phyloP scores from a whole-genome alignment of 2,888 invertebrate genomes.

The Lepidonotus clava region DNA sequence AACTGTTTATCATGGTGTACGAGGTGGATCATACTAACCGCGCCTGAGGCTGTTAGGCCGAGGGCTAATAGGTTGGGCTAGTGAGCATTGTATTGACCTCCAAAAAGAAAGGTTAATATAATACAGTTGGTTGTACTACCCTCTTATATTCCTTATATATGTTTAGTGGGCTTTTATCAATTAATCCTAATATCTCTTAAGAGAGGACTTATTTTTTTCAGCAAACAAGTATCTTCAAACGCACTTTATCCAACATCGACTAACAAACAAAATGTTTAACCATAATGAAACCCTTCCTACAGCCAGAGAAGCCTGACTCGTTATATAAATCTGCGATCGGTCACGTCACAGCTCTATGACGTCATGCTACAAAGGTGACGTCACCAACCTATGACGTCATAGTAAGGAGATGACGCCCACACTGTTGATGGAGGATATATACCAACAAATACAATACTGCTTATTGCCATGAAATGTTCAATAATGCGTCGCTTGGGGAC shows the following conservation, averaged over 20 bases:
- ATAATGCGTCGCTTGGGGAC: neutral
- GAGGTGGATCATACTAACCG: too few species aligned
- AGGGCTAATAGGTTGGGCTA: too few species aligned
- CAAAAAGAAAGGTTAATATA: too few species aligned
- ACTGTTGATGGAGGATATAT: too few species aligned
- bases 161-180: too few species aligned
- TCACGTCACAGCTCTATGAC: too few species aligned
- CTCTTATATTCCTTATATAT: neutral
- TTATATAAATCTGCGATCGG: too few species aligned
- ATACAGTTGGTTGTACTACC: too few species aligned
- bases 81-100: too few species aligned
- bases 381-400: neutral
- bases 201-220: neutral
- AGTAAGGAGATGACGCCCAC: neutral
- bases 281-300: neutral
- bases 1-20: too few species aligned
- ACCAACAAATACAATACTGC: constrained; percentile 20
- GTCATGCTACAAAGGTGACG: neutral
- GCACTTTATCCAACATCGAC: neutral
- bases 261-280: neutral
- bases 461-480: constrained; percentile 32
- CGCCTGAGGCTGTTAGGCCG: too few species aligned
- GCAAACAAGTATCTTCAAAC: neutral
- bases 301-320: neutral
- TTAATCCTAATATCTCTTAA: too few species aligned